These are phyloP conservation scores for Malacosoma neustria DNA, from an alignment of 2,888 invertebrate species.

Conservation along the genomic window DNA sequence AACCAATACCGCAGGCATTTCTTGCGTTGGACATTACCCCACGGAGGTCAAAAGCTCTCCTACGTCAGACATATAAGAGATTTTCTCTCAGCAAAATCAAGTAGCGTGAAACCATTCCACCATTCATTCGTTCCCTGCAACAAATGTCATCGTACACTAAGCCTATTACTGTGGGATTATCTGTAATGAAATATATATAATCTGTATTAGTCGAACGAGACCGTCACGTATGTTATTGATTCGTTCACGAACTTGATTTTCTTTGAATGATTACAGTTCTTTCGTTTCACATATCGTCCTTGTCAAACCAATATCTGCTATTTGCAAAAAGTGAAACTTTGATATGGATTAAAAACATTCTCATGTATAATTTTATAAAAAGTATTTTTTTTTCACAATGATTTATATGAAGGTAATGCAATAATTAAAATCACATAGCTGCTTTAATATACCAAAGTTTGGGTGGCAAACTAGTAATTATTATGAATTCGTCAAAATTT, in stretches of 20 bases:
- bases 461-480: no score
- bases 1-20: no score
- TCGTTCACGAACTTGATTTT: slow-evolving; percentile 20
- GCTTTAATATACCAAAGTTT: no score
- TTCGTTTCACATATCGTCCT: slow-evolving; percentile 12
- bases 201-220: slow-evolving; percentile 47
- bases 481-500: no score
- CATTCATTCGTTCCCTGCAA: slow-evolving; percentile 24
- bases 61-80: no score
- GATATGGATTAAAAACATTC: no score
- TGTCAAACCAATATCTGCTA: neutral
- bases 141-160: slow-evolving; percentile 63
- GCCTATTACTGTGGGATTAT: slow-evolving; percentile 65
- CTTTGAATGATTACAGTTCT: slow-evolving; percentile 5
- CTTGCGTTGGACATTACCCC: no score
- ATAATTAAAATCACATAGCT: no score
- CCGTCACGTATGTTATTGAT: slow-evolving; percentile 13
- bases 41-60: no score
- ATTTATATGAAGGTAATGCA: no score
- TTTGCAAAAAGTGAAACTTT: no score
- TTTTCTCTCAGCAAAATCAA: slow-evolving; percentile 12
- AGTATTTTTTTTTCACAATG: no score
- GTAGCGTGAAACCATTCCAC: slow-evolving; percentile 15
- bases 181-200: slow-evolving; percentile 72
- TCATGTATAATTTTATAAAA: neutral